Percentiles rank a stretch among this genome's conserved stretches.
phyloP scores from a whole-genome alignment of 2,888 invertebrate species.

The Lepidonotus clava region DNA sequence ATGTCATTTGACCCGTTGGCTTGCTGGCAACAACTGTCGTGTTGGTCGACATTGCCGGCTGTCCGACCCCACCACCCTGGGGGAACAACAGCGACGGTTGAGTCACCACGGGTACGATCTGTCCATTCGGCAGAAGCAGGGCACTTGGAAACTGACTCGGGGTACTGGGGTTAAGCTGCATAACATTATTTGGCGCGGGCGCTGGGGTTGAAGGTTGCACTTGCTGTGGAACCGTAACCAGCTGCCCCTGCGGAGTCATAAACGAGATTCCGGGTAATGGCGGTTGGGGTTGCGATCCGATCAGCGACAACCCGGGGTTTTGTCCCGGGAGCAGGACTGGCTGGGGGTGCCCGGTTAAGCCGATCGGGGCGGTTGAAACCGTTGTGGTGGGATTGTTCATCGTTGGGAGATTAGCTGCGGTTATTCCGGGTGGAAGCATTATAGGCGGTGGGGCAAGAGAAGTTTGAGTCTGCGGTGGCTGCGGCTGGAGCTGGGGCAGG shows the following conservation, averaged over 20 bases:
- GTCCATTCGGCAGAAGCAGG: conserved; percentile 80
- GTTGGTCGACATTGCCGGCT: conserved; percentile 16
- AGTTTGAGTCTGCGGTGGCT: neutral
- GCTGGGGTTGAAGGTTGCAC: neutral
- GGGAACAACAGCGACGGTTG: conserved; percentile 74
- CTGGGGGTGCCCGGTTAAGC: neutral
- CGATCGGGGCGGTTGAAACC: neutral
- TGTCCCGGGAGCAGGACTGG: neutral
- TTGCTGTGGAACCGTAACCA: neutral
- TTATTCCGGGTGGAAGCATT: neutral
- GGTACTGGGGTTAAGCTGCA: conserved; percentile 38
- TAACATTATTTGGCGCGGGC: neutral
- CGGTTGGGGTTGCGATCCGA: neutral
- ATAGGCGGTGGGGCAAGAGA: neutral
- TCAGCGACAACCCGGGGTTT: neutral
- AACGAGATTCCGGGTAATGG: conserved; percentile 12
- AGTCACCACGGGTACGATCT: conserved; percentile 80
- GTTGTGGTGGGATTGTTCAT: neutral
- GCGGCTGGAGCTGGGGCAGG: neutral
- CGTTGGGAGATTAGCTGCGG: neutral
- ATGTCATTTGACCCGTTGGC: neutral
- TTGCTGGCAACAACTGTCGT: conserved; percentile 29
- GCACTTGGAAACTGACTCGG: conserved; percentile 77
- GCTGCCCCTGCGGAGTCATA: conserved; percentile 31
- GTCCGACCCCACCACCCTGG: neutral